Evolutionary conservation across 2,888 invertebrate genomes (phyloP).

Genomic region (Pinctada fucata): DNA sequence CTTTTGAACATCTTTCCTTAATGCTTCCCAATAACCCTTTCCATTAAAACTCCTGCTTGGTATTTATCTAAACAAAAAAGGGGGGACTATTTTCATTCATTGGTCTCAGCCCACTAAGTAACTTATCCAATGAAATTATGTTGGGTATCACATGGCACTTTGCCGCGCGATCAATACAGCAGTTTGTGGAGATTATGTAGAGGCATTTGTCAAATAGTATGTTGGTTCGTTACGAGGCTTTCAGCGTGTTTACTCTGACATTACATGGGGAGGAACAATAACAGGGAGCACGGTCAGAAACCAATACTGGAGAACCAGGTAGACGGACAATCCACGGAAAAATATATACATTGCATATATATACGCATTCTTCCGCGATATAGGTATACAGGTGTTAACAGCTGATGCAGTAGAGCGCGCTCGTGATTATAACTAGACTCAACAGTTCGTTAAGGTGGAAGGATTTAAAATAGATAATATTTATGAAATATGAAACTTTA

Average conservation of each 20-base stretch:
- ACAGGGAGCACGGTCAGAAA: too few relatives aligned
- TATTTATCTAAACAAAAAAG: slow-evolving; percentile 1
- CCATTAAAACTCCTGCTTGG: not conserved
- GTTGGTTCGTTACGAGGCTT: not conserved
- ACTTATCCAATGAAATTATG: not conserved
- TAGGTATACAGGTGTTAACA: not conserved
- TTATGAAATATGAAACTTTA: too few relatives aligned
- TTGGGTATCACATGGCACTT: not conserved
- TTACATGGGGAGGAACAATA: too few relatives aligned
- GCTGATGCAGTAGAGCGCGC: not conserved
- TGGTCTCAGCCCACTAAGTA: slow-evolving; percentile 3
- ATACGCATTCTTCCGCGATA: not conserved
- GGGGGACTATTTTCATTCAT: not conserved
- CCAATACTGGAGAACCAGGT: too few relatives aligned
- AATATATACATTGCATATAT: too few relatives aligned
- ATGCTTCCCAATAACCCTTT: not conserved
- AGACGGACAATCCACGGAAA: too few relatives aligned
- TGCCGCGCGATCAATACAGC: not conserved
- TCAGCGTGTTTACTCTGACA: not conserved
- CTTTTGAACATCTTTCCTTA: not conserved
- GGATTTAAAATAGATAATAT: too few relatives aligned
- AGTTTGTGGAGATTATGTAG: not conserved
- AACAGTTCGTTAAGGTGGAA: too few relatives aligned
- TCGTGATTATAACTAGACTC: not conserved
- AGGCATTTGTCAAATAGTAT: not conserved